A percentile compares a stretch with the other conserved stretches of the same genome.
These are phyloP conservation scores for Pampus argenteus DNA, from an alignment of 2,797 vertebrate species.

Conservation along the genomic window DNA sequence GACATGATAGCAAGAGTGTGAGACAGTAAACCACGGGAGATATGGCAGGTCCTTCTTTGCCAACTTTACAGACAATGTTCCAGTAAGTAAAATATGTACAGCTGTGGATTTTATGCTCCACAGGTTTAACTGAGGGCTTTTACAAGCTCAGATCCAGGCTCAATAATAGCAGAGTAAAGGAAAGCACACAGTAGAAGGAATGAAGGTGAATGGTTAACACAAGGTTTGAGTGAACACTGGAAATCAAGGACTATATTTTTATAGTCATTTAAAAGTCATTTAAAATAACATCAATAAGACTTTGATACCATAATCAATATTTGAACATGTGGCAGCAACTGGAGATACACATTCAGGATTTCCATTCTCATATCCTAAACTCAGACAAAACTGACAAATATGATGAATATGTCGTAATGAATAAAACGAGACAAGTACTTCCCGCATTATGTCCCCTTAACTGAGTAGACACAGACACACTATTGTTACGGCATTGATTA, in stretches of 20 bases:
- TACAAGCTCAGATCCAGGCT: slow-evolving; percentile 61
- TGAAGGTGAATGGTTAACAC: slow-evolving; percentile 59
- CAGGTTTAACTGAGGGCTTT: slow-evolving; percentile 61
- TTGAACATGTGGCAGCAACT: slow-evolving; percentile 33
- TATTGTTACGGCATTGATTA: slow-evolving; percentile 43
- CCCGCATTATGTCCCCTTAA: slow-evolving; percentile 33
- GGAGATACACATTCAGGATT: slow-evolving; percentile 34
- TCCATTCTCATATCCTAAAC: slow-evolving; percentile 27
- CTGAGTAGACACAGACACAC: slow-evolving; percentile 39
- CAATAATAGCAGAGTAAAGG: slow-evolving; percentile 58
- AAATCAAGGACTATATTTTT: slow-evolving; percentile 49
- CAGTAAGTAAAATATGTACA: slow-evolving; percentile 45
- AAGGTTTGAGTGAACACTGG: slow-evolving; percentile 43
- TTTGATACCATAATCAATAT: slow-evolving; percentile 52
- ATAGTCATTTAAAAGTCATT: slow-evolving; percentile 49
- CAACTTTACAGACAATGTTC: slow-evolving; percentile 49
- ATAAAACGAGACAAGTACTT: slow-evolving; percentile 36
- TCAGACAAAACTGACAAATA: slow-evolving; percentile 9
- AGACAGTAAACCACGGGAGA: slow-evolving; percentile 57
- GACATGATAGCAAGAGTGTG: slow-evolving; percentile 53
- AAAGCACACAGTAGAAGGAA: slow-evolving; percentile 51
- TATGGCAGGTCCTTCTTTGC: slow-evolving; percentile 24
- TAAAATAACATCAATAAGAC: slow-evolving; percentile 42
- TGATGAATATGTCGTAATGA: no score
- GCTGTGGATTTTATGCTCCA: slow-evolving; percentile 57